Base-by-base conservation (phyloP, 2,888 invertebrate species). In the Odontothrips loti region DNA sequence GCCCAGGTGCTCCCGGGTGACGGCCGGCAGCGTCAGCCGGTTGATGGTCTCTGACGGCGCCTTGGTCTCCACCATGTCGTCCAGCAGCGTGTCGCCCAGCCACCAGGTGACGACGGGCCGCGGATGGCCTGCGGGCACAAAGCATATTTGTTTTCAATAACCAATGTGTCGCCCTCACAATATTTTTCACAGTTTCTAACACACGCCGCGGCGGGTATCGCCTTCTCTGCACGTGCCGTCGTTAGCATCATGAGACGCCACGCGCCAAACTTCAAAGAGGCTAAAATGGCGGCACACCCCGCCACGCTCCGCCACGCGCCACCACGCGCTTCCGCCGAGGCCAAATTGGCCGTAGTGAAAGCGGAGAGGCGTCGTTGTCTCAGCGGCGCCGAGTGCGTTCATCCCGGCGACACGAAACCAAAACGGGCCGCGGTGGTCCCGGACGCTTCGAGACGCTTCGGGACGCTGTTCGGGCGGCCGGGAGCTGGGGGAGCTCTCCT, bases 91-190 rank as follows among this genome's bases (percentile, higher is more conserved):
- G 47, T 91, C 91, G 82, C 93, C 94, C 83, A 91, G 90, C 92
- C 94, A 95, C 96, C 96, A 96, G 23, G 92, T 93, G 17, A 96
- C 92, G 83, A 92, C 91, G 47, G 96, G 96, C 78, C 91, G 90
- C 0, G 96, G 96, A 83, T 92, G 93, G 82, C 96, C 96, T 96
- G 86, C 10, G 58, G 58, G 58, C 17, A 17, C 58, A 17, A 58
- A 6, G 17, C 17, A 58, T n/a, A n/a, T n/a, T n/a, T n/a, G n/a
- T n/a, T n/a, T n/a, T n/a, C n/a, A n/a, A n/a, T n/a, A n/a, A n/a
- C n/a, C n/a, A n/a, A n/a, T n/a, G n/a, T n/a, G n/a, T n/a, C n/a
- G n/a, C n/a, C n/a, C n/a, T n/a, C n/a, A n/a, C n/a, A n/a, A n/a
- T n/a, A 43, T 43, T 43, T 43, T 43, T 43, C 34, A 43, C 6